Conservation (phyloP, 2,113 vertebrate genomes). For the Pedetes capensis region DNA sequence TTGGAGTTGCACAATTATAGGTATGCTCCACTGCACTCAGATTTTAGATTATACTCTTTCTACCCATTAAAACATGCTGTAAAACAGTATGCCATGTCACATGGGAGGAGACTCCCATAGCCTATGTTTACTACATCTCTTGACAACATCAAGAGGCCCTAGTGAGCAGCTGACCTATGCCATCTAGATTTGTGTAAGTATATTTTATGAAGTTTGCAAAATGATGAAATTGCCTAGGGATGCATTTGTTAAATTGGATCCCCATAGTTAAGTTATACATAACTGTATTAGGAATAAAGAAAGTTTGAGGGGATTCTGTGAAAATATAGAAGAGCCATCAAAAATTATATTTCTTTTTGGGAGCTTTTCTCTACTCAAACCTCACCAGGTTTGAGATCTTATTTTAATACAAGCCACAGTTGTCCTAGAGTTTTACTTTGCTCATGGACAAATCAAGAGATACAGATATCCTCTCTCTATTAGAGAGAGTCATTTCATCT, state of each 20-base stretch:
- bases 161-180: neutral
- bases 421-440: neutral
- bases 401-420: neutral
- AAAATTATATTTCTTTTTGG: neutral
- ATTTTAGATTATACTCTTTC: no score
- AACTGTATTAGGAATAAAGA: neutral
- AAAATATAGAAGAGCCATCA: neutral
- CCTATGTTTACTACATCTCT: neutral
- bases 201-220: neutral
- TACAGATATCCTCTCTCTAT: neutral
- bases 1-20: no score
- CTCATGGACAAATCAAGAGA: conserved; percentile 10
- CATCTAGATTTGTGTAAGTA: neutral
- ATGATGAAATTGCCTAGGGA: no score
- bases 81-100: neutral
- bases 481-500: neutral
- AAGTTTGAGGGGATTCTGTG: neutral
- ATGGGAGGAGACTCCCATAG: neutral
- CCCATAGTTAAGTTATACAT: neutral
- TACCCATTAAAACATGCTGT: neutral
- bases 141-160: neutral
- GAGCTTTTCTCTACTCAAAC: neutral
- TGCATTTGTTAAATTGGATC: neutral
- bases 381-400: neutral
- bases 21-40: no score